These are phyloP conservation scores for Paramuricea clavata DNA, from an alignment of 92 coral and sea anemone species.

Conservation along the genomic window DNA sequence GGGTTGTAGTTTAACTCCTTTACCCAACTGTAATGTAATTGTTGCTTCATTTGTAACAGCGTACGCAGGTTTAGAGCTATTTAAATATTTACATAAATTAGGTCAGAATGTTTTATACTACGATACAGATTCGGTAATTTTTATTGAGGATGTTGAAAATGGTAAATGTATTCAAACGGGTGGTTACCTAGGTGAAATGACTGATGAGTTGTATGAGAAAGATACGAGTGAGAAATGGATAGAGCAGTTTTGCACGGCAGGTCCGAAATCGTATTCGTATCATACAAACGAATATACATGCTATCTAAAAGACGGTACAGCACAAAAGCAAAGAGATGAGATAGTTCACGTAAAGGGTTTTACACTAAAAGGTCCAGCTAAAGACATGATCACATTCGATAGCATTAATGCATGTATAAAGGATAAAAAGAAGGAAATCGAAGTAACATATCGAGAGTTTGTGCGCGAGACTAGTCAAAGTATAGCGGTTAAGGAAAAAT, in stretches of 20 bases:
- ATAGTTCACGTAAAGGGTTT: slow-evolving; percentile 28
- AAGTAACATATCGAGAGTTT: slow-evolving; percentile 1
- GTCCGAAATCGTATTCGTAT: slow-evolving; percentile 32
- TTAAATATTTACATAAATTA: too few relatives aligned
- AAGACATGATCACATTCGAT: slow-evolving; percentile 20
- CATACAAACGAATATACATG: neutral
- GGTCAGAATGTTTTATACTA: too few relatives aligned
- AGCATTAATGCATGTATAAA: slow-evolving; percentile 7
- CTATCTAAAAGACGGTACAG: too few relatives aligned
- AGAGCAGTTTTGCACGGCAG: slow-evolving; percentile 7
- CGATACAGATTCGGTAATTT: too few relatives aligned
- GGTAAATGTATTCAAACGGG: too few relatives aligned
- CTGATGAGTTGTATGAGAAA: too few relatives aligned
- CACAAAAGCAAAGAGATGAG: neutral
- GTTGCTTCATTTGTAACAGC: neutral
- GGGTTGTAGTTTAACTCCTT: neutral
- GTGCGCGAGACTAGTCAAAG: neutral
- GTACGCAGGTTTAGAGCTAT: slow-evolving; percentile 22
- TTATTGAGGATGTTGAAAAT: too few relatives aligned
- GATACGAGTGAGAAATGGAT: slow-evolving; percentile 35
- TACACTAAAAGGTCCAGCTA: slow-evolving; percentile 27
- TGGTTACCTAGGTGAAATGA: neutral
- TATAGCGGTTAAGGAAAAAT: neutral
- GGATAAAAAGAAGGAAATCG: neutral
- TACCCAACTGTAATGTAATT: slow-evolving; percentile 23